A percentile compares a stretch with the other conserved stretches of the same genome.
Conservation (phyloP, 2,797 vertebrate species). For the Ambastaia sidthimunki region DNA sequence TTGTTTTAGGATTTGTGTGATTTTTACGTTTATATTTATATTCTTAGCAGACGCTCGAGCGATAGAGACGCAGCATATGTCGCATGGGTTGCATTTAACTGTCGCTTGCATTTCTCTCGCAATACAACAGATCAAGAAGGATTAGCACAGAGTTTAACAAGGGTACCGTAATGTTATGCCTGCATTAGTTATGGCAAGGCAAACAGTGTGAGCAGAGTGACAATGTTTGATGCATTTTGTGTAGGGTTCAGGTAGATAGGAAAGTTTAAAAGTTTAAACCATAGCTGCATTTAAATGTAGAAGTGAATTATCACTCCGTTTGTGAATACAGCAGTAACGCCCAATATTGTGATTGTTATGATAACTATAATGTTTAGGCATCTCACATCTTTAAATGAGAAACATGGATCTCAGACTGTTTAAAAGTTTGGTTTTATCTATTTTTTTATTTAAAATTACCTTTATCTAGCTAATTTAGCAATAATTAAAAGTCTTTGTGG, state of each 20-base stretch:
- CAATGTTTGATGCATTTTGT: not conserved
- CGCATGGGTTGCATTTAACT: not conserved
- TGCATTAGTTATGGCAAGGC: no score
- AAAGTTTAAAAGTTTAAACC: not conserved
- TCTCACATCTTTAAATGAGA: no score
- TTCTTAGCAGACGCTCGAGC: not conserved
- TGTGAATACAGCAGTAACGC: not conserved
- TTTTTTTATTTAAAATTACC: no score
- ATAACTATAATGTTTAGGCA: not conserved
- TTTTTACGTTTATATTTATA: not conserved
- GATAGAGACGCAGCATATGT: not conserved
- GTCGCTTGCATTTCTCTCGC: not conserved
- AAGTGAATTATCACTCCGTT: not conserved
- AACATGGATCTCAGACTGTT: no score
- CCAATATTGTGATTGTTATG: not conserved
- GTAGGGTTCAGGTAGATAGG: not conserved
- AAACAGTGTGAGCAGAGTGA: not conserved
- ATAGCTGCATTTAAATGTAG: not conserved
- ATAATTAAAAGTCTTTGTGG: no score
- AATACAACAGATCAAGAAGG: not conserved
- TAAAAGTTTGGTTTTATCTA: no score
- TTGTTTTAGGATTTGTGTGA: slow-evolving; percentile 22
- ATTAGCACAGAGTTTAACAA: not conserved
- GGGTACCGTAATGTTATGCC: no score
- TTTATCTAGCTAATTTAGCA: no score